Evolutionary conservation across 1,140 invertebrate genomes (phyloP).

Genomic region (Panagrolaimus sp.): DNA sequence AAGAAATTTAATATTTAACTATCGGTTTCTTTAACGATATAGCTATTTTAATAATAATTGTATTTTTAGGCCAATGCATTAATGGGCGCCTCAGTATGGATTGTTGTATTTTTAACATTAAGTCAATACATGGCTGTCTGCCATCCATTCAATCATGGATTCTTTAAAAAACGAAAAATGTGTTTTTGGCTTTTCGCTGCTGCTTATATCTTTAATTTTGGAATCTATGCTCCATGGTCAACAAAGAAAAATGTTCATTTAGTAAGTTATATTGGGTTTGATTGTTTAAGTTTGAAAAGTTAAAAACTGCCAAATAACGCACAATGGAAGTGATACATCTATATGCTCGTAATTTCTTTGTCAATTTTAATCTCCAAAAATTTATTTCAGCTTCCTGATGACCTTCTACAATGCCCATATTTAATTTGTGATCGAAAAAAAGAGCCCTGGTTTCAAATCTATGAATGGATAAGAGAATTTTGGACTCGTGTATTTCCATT

Average conservation of each 20-base stretch:
- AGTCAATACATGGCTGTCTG: conserved; percentile 56
- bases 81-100: conserved; percentile 56
- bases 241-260: conserved; percentile 49
- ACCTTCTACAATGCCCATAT: conserved; percentile 42
- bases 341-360: no score
- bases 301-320: no score
- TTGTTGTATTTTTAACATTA: conserved; percentile 55
- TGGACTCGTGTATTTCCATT: conserved; percentile 56
- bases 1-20: no score
- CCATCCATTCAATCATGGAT: conserved; percentile 40
- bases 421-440: conserved; percentile 46
- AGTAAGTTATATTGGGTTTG: no score
- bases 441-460: conserved; percentile 46
- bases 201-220: conserved; percentile 52
- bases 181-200: conserved; percentile 45
- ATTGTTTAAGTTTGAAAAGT: no score
- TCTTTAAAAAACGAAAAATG: conserved; percentile 34
- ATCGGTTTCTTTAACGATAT: no score
- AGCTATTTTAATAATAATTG: no score
- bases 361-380: no score
- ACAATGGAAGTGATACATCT: no score
- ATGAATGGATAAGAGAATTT: conserved; percentile 53
- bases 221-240: conserved; percentile 56
- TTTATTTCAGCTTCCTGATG: conserved; percentile 26
- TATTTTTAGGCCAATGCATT: conserved; percentile 55